Evolutionary conservation across 2,888 invertebrate genomes (phyloP), one percentile per base, ranked within the genome.

Genomic region (Andrena chrysosceles): DNA sequence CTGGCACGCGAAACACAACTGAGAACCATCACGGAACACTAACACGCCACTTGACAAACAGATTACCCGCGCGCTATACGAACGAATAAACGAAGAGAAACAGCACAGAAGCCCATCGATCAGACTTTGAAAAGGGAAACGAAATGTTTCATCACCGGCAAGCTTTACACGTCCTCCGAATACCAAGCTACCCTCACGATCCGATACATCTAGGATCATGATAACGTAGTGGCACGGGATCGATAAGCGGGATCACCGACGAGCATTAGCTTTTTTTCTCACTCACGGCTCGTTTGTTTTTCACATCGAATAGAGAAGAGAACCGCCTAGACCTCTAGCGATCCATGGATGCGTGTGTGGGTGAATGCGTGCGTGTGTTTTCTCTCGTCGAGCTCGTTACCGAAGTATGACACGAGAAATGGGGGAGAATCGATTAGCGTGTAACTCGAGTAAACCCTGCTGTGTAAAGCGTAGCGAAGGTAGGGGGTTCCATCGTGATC

Each of bases 401-500:
- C n/a, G 60, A 26, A n/a, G 29, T 10, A 23, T 23, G 29, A 33
- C 62, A 31, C 49, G 52, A 16, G 10, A 49, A 33, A 42, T 29
- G 23, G 54, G 64, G 23, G 29, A 35, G n/a, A 68, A 56, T 52
- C 54, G 48, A 54, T 59, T 67, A 71, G 48, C 33, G 72, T 56
- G 23, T 54, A 69, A 56, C 31, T 75, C 78, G 69, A 69, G 66
- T 54, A 42, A 66, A 48, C 33, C 59, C 29, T 29, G 35, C 56
- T 68, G 56, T 52, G 33, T 64, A n/a, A 64, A 29, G 10, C 10
- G 35, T 81, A 83, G 72, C 76, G 62, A 81, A 77, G 81, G 77
- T 81, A 81, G 81, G 81, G 66, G 81, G 35, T 73, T 69, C 67
- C 72, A 60, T 69, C 66, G 77, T 70, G 83, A 78, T 77, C 54